Evolutionary conservation across 1,140 invertebrate species (phyloP), one percentile per base, ranked within the genome.

Genomic region (Trialeurodes vaporariorum): DNA sequence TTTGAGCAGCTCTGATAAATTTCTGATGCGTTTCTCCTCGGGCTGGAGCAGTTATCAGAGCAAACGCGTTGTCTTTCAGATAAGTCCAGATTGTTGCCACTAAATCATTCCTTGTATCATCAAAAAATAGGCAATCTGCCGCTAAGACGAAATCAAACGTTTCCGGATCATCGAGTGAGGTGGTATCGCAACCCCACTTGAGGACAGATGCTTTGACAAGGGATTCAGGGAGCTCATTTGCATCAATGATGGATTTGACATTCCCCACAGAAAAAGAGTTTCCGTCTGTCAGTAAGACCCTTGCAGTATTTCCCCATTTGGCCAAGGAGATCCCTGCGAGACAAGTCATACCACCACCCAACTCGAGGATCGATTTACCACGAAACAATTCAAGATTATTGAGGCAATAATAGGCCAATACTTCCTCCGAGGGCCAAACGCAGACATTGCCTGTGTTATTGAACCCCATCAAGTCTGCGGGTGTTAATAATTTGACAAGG

Each of bases 371-470:
- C 70, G 77, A 82, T 75, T 87, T 87, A 68, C 81, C 81, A 1
- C 81, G 77, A 74, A 92, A 92, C 23, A 85, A 76, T 2, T 81
- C 70, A 58, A 82, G 77, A 75, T 93, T 87, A 70, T 83, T 82
- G 40, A 91, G 78, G 68, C 87, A 82, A 75, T 90, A 88, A 72
- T 88, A 87, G 1, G 89, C 84, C 26, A 94, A 76, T 11, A 92
- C 87, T 78, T 93, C 91, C 78, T 94, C 92, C 2, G 91, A 92
- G 12, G 91, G 91, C 92, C 92, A 94, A 1, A 94, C 85, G 79
- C 91, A 92, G 1, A 94, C 85, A 78, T 93, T 94, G n/a, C 92
- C 92, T 1, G 92, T 94, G 72, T 93, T 93, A 76, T 94, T 93
- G 78, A 93, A 93, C 1, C 91, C 91, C 76, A 87, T 87, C 25